Evolutionary conservation across 2,113 vertebrate species (phyloP).

Genomic region (Hemiprocne comata): DNA sequence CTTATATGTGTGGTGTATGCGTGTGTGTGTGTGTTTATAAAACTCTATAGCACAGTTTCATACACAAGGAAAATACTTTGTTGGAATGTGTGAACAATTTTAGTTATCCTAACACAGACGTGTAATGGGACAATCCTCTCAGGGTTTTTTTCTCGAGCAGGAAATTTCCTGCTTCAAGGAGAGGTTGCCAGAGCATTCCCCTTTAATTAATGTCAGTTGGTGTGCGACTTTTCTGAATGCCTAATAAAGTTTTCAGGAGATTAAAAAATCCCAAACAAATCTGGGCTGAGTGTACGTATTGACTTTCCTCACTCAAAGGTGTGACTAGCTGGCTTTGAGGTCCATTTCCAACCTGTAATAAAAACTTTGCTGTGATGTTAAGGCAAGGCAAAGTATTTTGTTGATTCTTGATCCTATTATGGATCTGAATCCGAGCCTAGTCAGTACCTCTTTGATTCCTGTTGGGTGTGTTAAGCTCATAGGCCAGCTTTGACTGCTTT

Average conservation of each 20-base stretch:
- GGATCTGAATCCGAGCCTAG: neutral
- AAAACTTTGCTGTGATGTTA: neutral
- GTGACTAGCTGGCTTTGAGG: neutral
- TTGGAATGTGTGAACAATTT: neutral
- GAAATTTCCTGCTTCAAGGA: neutral
- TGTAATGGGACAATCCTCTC: neutral
- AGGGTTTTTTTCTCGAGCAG: neutral
- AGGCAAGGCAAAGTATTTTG: neutral
- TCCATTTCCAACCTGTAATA: neutral
- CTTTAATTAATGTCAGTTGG: neutral
- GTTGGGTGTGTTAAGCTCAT: neutral
- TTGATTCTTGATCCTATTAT: neutral
- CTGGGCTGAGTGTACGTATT: neutral
- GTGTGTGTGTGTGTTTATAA: neutral
- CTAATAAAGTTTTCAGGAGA: neutral
- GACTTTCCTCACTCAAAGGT: neutral
- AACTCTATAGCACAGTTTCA: neutral
- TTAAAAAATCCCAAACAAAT: neutral
- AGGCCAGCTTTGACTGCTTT: neutral
- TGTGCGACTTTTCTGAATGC: neutral
- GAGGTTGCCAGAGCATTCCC: neutral
- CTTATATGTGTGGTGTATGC: neutral
- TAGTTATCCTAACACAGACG: neutral
- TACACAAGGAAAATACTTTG: fast-evolving
- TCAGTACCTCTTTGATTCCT: neutral